Conservation (phyloP, 1,140 invertebrate genomes). For the Temnothorax longispinosus region DNA sequence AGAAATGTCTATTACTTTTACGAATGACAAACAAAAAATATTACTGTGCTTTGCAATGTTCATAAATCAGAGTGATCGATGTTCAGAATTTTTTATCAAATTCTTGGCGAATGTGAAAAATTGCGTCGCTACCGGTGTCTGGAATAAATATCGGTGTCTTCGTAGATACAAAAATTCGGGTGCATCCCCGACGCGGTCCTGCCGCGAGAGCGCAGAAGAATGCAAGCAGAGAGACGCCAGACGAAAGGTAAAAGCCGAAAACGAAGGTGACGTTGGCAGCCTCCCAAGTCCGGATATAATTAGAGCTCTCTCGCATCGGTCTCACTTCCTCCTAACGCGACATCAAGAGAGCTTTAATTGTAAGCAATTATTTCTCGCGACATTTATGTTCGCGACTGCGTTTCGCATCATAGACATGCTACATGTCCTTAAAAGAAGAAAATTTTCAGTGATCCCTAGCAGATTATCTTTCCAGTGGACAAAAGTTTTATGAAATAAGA, state of each 20-base stretch:
- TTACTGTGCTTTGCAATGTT: not conserved
- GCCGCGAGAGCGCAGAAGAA: not conserved
- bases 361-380: constrained; percentile 17
- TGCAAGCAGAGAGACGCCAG: constrained; percentile 4
- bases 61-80: not conserved
- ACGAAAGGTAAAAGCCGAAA: constrained; percentile 40
- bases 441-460: not conserved
- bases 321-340: constrained; percentile 39
- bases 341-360: not conserved
- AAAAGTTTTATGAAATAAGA: constrained; percentile 12
- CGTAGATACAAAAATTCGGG: not conserved
- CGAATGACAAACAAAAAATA: not conserved
- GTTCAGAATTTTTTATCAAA: not conserved
- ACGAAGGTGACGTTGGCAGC: constrained; percentile 57
- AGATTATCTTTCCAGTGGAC: not conserved
- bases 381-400: not conserved
- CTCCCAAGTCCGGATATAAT: constrained; percentile 68
- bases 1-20: not conserved
- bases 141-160: not conserved
- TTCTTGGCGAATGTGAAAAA: not conserved
- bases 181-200: not conserved
- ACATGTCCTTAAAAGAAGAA: not conserved
- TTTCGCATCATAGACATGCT: not conserved
- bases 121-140: not conserved
- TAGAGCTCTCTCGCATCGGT: constrained; percentile 56